Evolutionary conservation across 2,113 vertebrate genomes (phyloP), one percentile per base, ranked within the genome.

Genomic region (Oncorhynchus gorbuscha): DNA sequence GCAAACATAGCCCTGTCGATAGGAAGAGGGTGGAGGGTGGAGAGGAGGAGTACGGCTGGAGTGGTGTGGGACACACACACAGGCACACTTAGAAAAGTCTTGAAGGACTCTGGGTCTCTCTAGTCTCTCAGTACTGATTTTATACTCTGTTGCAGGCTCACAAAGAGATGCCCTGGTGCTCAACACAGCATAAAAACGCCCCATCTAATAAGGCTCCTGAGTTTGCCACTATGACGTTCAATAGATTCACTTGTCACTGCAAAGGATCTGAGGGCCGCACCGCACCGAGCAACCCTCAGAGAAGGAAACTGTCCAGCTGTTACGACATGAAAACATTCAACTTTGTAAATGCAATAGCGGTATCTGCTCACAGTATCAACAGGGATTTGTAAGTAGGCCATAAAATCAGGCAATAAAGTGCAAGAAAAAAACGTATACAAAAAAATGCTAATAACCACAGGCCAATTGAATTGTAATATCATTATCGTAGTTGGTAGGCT

Each of bases 191-290:
- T 65, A 13, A 67, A 28, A 75, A 67, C 69, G 48, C 39, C 69
- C 39, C 78, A 81, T 68, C 85, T 89, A 85, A 75, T 81, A 79
- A 73, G 64, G 73, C 71, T 39, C 83, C 77, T 76, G 61, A 73
- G 30, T 28, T 74, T 16, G 64, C 61, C 22, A 28, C 62, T 67
- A 24, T 62, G 48, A 48, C 22, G 24, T 13, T 75, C 62, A 75
- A 75, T 67, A 55, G 73, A 39, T 20, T 24, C 73, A 67, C 64
- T 75, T 67, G 14, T 35, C 62, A 22, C 13, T n/a, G 12, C 58
- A 24, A 74, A 70, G 84, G 79, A 78, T 67, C 62, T 73, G 66
- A 75, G 75, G 83, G 85, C 80, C 77, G 64, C 61, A 59, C 66
- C 61, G 3, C 49, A 16, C 49, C 3, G 49, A 51, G 49, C 49